Evolutionary conservation across 2,888 invertebrate genomes (phyloP).

Genomic region (Himalopsyche tibetana): DNA sequence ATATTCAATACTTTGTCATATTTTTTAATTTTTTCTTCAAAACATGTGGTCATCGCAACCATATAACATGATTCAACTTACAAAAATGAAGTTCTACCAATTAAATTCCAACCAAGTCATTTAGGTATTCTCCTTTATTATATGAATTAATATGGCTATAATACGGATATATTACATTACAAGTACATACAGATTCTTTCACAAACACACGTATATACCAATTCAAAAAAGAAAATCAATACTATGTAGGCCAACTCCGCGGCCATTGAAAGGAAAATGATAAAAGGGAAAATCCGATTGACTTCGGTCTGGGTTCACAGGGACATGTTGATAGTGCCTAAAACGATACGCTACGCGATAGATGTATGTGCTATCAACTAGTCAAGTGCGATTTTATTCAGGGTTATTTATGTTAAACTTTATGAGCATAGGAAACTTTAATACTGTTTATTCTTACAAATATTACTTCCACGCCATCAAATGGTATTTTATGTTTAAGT

Average conservation of each 20-base stretch:
- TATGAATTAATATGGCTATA: not conserved
- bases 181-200: constrained; percentile 2
- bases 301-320: constrained; percentile 55
- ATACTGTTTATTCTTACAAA: too few species aligned
- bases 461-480: too few species aligned
- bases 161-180: not conserved
- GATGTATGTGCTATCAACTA: constrained; percentile 1
- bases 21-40: too few species aligned
- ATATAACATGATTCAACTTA: too few species aligned
- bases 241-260: constrained; percentile 35
- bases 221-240: constrained; percentile 41
- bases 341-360: constrained; percentile 7
- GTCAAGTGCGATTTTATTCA: not conserved
- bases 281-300: constrained; percentile 57
- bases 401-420: constrained; percentile 1
- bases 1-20: too few species aligned
- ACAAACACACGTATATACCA: constrained; percentile 14
- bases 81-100: too few species aligned
- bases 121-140: too few species aligned
- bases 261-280: constrained; percentile 49
- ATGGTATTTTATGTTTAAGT: too few species aligned
- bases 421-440: too few species aligned
- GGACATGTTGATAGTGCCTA: constrained; percentile 50
- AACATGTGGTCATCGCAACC: too few species aligned
- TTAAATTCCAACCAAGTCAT: too few species aligned